A percentile compares a stretch with the other conserved stretches of the same genome.
Conservation (phyloP, 2,797 vertebrate species). For the Poecilia velifera region DNA sequence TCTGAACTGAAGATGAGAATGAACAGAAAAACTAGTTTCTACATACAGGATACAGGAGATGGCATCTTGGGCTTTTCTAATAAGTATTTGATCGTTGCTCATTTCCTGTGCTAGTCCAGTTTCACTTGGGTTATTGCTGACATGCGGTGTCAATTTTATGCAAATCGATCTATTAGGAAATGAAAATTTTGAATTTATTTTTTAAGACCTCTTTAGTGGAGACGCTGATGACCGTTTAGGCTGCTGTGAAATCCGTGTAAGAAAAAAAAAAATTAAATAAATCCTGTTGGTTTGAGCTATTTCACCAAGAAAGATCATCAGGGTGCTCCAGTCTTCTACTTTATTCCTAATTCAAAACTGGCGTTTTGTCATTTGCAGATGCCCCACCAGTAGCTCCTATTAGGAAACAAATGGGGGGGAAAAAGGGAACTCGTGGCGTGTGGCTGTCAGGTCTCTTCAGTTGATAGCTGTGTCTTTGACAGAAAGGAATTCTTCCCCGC, state of each 20-base stretch:
- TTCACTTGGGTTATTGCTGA: not conserved
- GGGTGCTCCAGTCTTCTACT: slow-evolving; percentile 16
- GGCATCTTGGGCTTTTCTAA: not conserved
- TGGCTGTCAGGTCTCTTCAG: slow-evolving; percentile 74
- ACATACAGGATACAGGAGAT: not conserved
- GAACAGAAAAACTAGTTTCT: not conserved
- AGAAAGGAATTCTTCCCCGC: slow-evolving; percentile 69
- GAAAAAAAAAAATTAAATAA: not conserved
- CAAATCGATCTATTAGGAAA: not conserved
- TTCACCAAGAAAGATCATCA: slow-evolving; percentile 21
- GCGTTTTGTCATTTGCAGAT: slow-evolving; percentile 56
- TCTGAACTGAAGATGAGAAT: not conserved
- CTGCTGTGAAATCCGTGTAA: not conserved
- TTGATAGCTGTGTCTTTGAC: slow-evolving; percentile 74
- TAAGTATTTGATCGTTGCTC: not conserved
- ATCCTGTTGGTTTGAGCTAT: not conserved
- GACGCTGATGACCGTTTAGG: not conserved
- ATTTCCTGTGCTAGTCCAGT: not conserved
- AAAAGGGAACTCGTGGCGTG: slow-evolving; percentile 45
- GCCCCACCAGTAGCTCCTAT: slow-evolving; percentile 58
- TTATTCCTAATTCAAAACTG: slow-evolving; percentile 46
- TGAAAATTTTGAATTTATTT: not conserved
- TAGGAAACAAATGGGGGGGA: slow-evolving; percentile 54
- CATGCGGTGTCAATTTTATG: not conserved
- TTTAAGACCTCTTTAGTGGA: not conserved